These are phyloP conservation scores for Ambastaia sidthimunki DNA, from an alignment of 2,797 vertebrate species.

Conservation along the genomic window DNA sequence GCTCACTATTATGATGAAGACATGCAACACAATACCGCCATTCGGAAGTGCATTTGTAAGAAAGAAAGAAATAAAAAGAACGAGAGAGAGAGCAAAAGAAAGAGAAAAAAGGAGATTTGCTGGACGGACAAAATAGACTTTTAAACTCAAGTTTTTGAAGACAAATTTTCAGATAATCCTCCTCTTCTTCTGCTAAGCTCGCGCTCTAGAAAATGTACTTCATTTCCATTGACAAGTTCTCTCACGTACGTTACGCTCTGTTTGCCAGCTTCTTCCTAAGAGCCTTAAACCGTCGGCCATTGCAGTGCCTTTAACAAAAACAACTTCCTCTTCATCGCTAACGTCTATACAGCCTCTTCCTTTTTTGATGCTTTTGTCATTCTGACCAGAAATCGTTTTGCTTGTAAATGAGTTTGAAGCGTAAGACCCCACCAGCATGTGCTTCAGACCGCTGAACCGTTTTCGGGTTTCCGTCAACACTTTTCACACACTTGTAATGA, in stretches of 20 bases:
- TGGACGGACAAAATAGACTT: conserved; percentile 32
- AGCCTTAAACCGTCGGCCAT: conserved; percentile 32
- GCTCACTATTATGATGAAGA: conserved; percentile 42
- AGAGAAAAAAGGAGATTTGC: conserved; percentile 43
- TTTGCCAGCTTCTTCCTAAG: conserved; percentile 40
- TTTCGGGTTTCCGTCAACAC: conserved; percentile 23
- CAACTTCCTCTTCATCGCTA: conserved; percentile 38
- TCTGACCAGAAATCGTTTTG: conserved; percentile 26
- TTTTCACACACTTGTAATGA: neutral
- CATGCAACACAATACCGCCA: conserved; percentile 48
- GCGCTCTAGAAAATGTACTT: conserved; percentile 29
- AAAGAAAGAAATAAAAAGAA: neutral
- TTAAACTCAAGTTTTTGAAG: conserved; percentile 40
- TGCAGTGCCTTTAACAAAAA: conserved; percentile 34
- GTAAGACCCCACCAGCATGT: neutral
- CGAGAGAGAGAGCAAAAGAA: neutral
- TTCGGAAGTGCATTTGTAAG: conserved; percentile 35
- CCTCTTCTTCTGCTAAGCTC: conserved; percentile 32
- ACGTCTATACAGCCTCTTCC: conserved; percentile 22
- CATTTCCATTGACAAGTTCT: conserved; percentile 39
- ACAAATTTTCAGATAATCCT: conserved; percentile 44
- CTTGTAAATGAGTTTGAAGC: conserved; percentile 27
- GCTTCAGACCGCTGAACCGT: neutral
- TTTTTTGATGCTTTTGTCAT: conserved; percentile 38
- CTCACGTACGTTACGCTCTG: conserved; percentile 36